A percentile compares a stretch with the other conserved stretches of the same genome.
phyloP scores from a whole-genome alignment of 2,113 vertebrate genomes.

The Dascyllus trimaculatus region DNA sequence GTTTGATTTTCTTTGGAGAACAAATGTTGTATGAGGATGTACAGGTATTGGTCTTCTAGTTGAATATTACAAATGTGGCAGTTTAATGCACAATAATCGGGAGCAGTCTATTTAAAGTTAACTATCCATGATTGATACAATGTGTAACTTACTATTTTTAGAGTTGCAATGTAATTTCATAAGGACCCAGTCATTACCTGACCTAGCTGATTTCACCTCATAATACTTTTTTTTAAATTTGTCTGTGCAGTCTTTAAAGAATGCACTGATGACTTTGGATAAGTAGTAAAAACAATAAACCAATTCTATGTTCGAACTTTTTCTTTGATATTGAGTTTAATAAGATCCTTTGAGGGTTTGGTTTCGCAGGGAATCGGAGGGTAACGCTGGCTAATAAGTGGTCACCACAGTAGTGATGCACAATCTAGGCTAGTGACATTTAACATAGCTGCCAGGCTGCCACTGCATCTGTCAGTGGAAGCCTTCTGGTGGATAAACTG shows the following conservation, averaged over 20 bases:
- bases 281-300: not conserved
- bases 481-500: slow-evolving; percentile 21
- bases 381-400: not conserved
- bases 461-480: slow-evolving; percentile 19
- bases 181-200: not conserved
- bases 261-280: not conserved
- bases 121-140: too few species aligned
- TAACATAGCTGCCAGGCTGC: slow-evolving; percentile 9
- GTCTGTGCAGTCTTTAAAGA: too few species aligned
- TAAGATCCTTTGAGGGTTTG: not conserved
- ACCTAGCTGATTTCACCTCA: not conserved
- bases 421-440: slow-evolving; percentile 18
- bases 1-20: too few species aligned
- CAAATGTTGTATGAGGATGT: too few species aligned
- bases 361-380: not conserved
- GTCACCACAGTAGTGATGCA: slow-evolving; percentile 22
- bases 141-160: not conserved
- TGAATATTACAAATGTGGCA: too few species aligned
- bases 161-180: not conserved
- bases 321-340: not conserved
- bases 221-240: too few species aligned
- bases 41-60: too few species aligned
- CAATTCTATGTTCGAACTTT: not conserved
- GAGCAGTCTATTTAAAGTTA: too few species aligned
- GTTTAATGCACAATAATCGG: too few species aligned